Evolutionary conservation across 2,888 invertebrate genomes (phyloP).

Genomic region (Synergus japonicus): DNA sequence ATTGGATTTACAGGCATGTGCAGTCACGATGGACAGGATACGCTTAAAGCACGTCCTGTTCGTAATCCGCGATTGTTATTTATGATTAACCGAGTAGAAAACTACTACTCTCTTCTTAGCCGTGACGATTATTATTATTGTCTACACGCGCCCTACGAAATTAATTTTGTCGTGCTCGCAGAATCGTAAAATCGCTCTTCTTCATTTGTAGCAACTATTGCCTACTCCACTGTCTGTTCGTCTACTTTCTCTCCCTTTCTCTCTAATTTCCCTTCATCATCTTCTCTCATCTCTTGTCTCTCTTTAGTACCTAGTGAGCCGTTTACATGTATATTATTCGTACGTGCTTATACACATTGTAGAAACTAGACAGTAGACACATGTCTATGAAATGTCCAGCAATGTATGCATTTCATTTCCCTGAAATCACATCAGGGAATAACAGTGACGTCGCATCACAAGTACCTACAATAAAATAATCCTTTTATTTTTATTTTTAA

Average conservation of each 20-base stretch:
- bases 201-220: conserved; percentile 39
- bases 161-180: conserved; percentile 46
- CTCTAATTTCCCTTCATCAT: neutral
- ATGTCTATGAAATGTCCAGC: conserved; percentile 21
- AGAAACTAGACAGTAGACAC: conserved; percentile 27
- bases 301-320: neutral
- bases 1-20: conserved; percentile 3
- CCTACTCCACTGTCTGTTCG: neutral
- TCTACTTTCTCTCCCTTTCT: neutral
- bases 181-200: conserved; percentile 51
- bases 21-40: neutral
- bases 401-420: conserved; percentile 32
- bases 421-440: conserved; percentile 27
- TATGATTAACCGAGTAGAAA: neutral
- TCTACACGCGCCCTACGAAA: conserved; percentile 15
- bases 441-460: neutral
- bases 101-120: neutral
- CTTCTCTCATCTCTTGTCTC: neutral
- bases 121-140: conserved; percentile 1
- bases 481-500: neutral
- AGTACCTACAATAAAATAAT: neutral
- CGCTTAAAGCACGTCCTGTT: neutral
- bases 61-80: conserved; percentile 3
- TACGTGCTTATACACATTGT: neutral
- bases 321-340: conserved; percentile 15